phyloP scores from a whole-genome alignment of 2,113 vertebrate genomes.

The Corydoras maculifer region DNA sequence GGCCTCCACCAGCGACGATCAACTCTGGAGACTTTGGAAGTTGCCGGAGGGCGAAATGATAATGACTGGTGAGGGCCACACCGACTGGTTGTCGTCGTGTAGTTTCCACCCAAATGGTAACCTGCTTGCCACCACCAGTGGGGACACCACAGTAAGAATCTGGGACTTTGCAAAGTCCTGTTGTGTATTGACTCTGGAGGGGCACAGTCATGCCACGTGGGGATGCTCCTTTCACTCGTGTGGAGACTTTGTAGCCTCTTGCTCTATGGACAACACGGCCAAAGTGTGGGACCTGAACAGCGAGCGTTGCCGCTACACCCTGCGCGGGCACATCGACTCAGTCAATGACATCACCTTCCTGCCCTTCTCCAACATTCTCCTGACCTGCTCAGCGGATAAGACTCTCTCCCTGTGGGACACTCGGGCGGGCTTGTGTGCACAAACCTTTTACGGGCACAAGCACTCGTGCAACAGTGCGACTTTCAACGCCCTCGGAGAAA shows the following conservation, averaged over 20 bases:
- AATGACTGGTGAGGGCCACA: slow-evolving; percentile 67
- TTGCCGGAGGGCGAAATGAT: slow-evolving; percentile 64
- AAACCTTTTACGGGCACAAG: slow-evolving; percentile 70
- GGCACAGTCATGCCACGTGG: slow-evolving; percentile 61
- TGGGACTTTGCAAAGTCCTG: slow-evolving; percentile 62
- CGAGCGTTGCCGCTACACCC: slow-evolving; percentile 63
- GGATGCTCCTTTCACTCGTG: slow-evolving; percentile 72
- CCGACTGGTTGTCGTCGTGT: slow-evolving; percentile 72
- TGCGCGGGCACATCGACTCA: slow-evolving; percentile 65
- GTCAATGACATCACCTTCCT: slow-evolving; percentile 74
- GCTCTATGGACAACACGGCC: slow-evolving; percentile 70
- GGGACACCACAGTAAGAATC: slow-evolving; percentile 61
- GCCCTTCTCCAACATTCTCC: slow-evolving; percentile 53
- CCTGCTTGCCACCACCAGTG: slow-evolving; percentile 65
- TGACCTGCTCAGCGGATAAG: slow-evolving; percentile 54
- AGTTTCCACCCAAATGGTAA: slow-evolving; percentile 70
- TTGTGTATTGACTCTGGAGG: slow-evolving; percentile 63
- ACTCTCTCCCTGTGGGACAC: slow-evolving; percentile 55
- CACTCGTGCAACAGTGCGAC: slow-evolving; percentile 70
- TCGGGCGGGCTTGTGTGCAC: slow-evolving; percentile 58
- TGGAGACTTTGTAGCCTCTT: slow-evolving; percentile 75
- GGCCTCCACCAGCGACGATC: slow-evolving; percentile 64
- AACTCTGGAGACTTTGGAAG: slow-evolving; percentile 67
- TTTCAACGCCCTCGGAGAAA: slow-evolving; percentile 59
- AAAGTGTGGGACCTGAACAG: slow-evolving; percentile 75